Percentiles rank a stretch among this genome's conserved stretches.
Conservation (phyloP, 2,797 vertebrate genomes). For the Tapera naevia region DNA sequence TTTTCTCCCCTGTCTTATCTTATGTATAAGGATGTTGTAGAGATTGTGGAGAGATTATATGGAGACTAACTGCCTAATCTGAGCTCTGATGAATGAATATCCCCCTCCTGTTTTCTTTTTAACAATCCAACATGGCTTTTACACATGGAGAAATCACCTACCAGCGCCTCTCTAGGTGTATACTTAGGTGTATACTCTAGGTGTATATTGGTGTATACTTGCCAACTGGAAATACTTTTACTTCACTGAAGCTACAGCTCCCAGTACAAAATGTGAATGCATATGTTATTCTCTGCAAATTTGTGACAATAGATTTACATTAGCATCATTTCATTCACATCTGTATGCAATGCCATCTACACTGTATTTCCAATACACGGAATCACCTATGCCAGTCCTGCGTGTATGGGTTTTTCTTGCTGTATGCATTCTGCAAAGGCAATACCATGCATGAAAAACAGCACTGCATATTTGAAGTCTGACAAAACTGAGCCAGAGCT, state of each 20-base stretch:
- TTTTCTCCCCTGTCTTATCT: neutral
- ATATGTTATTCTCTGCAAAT: neutral
- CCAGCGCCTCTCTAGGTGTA: neutral
- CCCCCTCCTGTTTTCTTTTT: neutral
- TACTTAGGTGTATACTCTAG: no score
- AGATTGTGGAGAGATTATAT: neutral
- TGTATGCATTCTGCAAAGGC: neutral
- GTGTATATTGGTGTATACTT: neutral
- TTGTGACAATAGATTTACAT: neutral
- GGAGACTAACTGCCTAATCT: neutral
- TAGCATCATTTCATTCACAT: neutral
- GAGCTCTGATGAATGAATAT: neutral
- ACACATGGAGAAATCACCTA: neutral
- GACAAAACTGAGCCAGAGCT: neutral
- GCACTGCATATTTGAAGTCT: neutral
- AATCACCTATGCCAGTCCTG: neutral
- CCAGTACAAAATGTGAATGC: neutral
- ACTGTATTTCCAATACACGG: neutral
- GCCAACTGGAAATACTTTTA: neutral
- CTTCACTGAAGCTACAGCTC: neutral
- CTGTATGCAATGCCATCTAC: neutral
- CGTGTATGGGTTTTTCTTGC: neutral
- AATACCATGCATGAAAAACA: neutral
- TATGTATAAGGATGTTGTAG: neutral
- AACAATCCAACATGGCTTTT: neutral